Base-by-base conservation (phyloP, 2,888 invertebrate species). In the Caenorhabditis afra region DNA sequence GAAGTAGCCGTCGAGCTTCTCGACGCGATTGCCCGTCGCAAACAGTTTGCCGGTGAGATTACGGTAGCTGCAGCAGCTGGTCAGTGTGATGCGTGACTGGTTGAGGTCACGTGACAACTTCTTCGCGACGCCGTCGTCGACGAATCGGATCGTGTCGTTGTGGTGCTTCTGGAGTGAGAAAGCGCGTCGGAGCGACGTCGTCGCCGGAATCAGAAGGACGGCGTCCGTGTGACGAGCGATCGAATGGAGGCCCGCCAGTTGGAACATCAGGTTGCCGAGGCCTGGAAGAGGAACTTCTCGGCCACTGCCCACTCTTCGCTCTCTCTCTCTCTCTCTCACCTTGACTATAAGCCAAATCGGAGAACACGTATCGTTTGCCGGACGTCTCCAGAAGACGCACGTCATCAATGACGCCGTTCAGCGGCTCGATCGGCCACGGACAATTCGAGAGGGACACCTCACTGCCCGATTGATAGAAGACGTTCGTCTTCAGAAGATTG, bases 251-350 rank as follows among this genome's bases (percentile, higher is more conserved):
- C 86, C 74, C 12, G 89, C 89, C 53, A 85, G 77, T 76, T 89
- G 87, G 79, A 90, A 90, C 88, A 90, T 89, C 39, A 85, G 77
- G 66, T 90, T 90, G 44, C 90, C 90, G 29, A 88, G 78, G 11
- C 90, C 89, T 88, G 66, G 53, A 82, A n/a, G n/a, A n/a, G n/a
- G n/a, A n/a, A n/a, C n/a, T n/a, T n/a, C n/a, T n/a, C n/a, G n/a
- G n/a, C n/a, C n/a, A n/a, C n/a, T n/a, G n/a, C n/a, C n/a, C n/a
- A n/a, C n/a, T n/a, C n/a, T n/a, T n/a, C n/a, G n/a, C n/a, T n/a
- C n/a, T n/a, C n/a, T n/a, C n/a, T n/a, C n/a, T n/a, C n/a, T n/a
- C n/a, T n/a, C n/a, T n/a, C 64, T 41, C 39, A 79, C 78, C 78
- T 29, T 74, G 73, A 59, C 74, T 79, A 18, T 79, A 79, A 16